Conservation (phyloP, 2,888 invertebrate species). For the Machimus rusticus region DNA sequence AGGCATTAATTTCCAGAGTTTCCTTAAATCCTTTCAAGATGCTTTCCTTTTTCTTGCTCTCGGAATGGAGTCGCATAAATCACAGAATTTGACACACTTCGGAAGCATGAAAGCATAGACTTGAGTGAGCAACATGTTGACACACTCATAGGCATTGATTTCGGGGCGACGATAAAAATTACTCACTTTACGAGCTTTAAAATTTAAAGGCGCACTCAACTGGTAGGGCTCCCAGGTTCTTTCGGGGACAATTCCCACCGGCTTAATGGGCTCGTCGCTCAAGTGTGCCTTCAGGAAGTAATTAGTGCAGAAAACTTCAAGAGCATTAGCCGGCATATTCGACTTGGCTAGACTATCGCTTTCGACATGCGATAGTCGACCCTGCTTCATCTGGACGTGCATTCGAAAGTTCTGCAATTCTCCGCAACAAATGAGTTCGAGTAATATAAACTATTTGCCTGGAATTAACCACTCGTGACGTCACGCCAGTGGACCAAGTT, state of each 20-base stretch:
- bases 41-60: not conserved
- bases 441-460: not conserved
- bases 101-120: not conserved
- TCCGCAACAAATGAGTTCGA: not conserved
- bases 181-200: not conserved
- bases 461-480: not conserved
- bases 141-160: not conserved
- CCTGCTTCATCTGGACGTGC: not conserved
- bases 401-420: constrained; percentile 4
- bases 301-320: not conserved
- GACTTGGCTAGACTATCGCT: not conserved
- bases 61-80: constrained; percentile 21
- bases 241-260: not conserved
- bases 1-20: constrained; percentile 52
- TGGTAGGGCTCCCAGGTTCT: not conserved
- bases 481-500: not conserved
- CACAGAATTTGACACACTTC: constrained; percentile 30
- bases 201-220: not conserved
- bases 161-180: not conserved
- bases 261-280: not conserved
- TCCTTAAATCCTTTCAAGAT: constrained; percentile 41
- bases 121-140: not conserved
- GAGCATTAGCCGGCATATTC: not conserved
- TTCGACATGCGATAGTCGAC: not conserved
- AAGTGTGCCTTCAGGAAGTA: not conserved